Conservation (phyloP, 2,888 invertebrate species). For the Mylabris sibirica region DNA sequence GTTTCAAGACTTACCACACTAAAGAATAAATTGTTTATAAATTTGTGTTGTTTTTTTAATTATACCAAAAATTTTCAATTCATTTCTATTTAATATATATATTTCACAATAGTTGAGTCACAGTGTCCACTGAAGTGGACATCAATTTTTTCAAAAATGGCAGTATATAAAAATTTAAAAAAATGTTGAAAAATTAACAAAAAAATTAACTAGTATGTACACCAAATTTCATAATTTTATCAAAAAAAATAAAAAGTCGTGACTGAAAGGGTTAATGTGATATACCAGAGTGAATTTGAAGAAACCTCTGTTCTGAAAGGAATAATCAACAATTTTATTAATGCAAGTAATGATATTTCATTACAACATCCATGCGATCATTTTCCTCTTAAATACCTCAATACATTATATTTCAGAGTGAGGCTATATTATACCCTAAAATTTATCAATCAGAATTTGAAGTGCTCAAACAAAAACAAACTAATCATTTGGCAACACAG, state of each 20-base stretch:
- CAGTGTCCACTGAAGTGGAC: not conserved
- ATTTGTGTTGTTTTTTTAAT: not conserved
- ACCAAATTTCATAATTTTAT: not conserved
- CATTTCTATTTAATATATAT: not conserved
- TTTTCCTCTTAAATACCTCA: no score
- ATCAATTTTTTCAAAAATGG: not conserved
- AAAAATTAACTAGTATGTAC: not conserved
- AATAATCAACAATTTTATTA: no score
- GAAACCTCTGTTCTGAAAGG: no score
- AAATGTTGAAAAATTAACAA: not conserved
- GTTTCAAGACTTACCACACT: conserved; percentile 21
- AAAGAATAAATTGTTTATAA: not conserved
- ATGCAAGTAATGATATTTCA: no score
- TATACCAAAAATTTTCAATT: not conserved
- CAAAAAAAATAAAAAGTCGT: not conserved
- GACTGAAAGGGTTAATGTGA: not conserved
- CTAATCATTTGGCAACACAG: no score
- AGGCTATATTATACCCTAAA: no score
- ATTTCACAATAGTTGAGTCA: not conserved
- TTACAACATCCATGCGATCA: no score
- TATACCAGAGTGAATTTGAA: no score
- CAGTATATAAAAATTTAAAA: not conserved
- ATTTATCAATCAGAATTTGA: no score
- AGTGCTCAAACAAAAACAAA: no score
- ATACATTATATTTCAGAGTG: no score